Conservation (phyloP, 2,888 invertebrate species). For the Congeria kusceri region DNA sequence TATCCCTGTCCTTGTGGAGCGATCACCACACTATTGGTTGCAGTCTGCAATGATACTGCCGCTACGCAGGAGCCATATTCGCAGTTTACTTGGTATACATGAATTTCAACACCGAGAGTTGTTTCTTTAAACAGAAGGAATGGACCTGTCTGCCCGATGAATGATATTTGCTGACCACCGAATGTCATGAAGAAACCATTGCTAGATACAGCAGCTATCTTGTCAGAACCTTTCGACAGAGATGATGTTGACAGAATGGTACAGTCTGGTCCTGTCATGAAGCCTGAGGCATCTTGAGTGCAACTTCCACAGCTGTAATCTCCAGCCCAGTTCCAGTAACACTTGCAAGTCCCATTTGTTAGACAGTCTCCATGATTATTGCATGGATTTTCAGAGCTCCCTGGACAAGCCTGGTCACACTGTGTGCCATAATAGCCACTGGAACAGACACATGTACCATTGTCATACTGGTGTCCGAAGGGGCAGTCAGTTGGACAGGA, state of each 20-base stretch:
- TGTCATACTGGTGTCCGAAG: constrained; percentile 56
- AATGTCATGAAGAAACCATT: constrained; percentile 70
- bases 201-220: constrained; percentile 65
- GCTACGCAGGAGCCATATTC: constrained; percentile 69
- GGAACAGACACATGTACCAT: constrained; percentile 64
- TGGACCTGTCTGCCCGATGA: constrained; percentile 59
- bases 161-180: constrained; percentile 63
- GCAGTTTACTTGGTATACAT: constrained; percentile 69
- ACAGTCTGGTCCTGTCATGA: constrained; percentile 68
- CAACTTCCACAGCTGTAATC: constrained; percentile 62
- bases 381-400: constrained; percentile 69
- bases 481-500: constrained; percentile 62
- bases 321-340: constrained; percentile 74
- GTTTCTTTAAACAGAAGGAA: constrained; percentile 53
- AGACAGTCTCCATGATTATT: constrained; percentile 69
- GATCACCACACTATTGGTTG: constrained; percentile 52
- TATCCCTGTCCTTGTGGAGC: constrained; percentile 61
- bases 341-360: constrained; percentile 65
- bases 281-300: too few species aligned
- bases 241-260: constrained; percentile 47
- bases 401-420: constrained; percentile 70
- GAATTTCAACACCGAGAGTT: constrained; percentile 53
- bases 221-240: constrained; percentile 36
- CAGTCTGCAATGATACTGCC: constrained; percentile 62
- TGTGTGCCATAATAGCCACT: constrained; percentile 66